Percentiles rank a stretch among this genome's conserved stretches.
phyloP scores from a whole-genome alignment of 2,113 vertebrate genomes.

The Diadophis punctatus region DNA sequence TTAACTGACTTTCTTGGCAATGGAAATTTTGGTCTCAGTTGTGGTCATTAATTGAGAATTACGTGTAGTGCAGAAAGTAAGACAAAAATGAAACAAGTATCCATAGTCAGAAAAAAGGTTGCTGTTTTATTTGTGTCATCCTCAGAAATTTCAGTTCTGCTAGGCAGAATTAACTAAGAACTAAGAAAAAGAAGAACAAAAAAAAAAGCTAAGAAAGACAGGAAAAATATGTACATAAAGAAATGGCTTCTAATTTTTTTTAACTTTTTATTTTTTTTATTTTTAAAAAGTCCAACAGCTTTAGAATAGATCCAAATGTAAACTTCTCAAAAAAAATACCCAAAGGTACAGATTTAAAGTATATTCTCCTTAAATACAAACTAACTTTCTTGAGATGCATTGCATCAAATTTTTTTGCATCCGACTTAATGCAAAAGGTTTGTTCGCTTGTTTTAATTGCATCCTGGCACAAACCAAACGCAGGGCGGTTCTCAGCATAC shows the following conservation, averaged over 20 bases:
- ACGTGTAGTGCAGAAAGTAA: background rate
- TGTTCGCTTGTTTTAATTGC: constrained; percentile 50
- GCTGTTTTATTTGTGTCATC: background rate
- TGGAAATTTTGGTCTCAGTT: background rate
- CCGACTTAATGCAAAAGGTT: constrained; percentile 71
- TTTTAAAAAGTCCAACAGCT: constrained; percentile 61
- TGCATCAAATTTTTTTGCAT: constrained; percentile 80
- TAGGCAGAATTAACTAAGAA: background rate
- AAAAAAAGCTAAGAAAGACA: background rate
- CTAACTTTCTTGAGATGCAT: constrained; percentile 73
- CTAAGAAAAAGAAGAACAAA: background rate
- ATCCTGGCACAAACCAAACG: constrained; percentile 63
- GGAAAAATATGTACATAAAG: background rate
- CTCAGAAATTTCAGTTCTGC: background rate
- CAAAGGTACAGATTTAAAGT: constrained; percentile 76
- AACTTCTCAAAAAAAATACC: constrained; percentile 76
- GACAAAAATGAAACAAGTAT: background rate
- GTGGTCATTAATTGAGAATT: background rate
- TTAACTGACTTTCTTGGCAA: background rate
- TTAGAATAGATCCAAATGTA: constrained; percentile 77
- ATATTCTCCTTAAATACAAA: constrained; percentile 76
- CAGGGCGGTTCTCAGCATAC: constrained; percentile 57
- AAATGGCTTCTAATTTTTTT: too few relatives aligned
- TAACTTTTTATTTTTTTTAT: constrained; percentile 69
- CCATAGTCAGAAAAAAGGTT: background rate